These are phyloP conservation scores for Hippoglossus stenolepis DNA, from an alignment of 2,113 vertebrate species.

Conservation along the genomic window DNA sequence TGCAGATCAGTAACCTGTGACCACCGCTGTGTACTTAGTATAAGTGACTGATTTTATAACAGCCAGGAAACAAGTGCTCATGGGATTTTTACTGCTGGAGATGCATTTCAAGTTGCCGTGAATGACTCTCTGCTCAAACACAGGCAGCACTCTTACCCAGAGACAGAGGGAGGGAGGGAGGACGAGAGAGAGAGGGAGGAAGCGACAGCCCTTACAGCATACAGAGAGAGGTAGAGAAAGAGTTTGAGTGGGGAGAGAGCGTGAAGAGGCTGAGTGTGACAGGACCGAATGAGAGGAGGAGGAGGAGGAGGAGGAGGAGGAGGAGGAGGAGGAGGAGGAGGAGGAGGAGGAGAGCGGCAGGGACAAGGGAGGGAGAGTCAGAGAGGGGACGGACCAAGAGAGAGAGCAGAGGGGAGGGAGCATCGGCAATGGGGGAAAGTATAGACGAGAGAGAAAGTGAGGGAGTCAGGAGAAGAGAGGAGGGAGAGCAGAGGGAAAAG, in stretches of 20 bases:
- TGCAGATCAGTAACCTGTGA: slow-evolving; percentile 20
- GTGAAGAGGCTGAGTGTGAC: slow-evolving; percentile 66
- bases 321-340: slow-evolving; percentile 53
- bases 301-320: slow-evolving; percentile 53
- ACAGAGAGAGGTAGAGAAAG: slow-evolving; percentile 75
- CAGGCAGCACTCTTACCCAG: slow-evolving; percentile 73
- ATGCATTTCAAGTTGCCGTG: slow-evolving; percentile 70
- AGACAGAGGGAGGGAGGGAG: slow-evolving; percentile 67
- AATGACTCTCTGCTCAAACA: slow-evolving; percentile 69
- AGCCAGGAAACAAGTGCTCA: slow-evolving; percentile 51
- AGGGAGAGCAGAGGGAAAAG: slow-evolving; percentile 22
- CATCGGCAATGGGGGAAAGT: slow-evolving; percentile 48
- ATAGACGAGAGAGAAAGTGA: slow-evolving; percentile 63
- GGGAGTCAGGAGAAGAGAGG: slow-evolving; percentile 64
- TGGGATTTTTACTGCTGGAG: slow-evolving; percentile 67
- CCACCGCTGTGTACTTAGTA: neutral
- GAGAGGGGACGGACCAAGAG: slow-evolving; percentile 55
- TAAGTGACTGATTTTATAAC: slow-evolving; percentile 39
- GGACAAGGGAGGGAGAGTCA: slow-evolving; percentile 45
- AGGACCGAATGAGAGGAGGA: slow-evolving; percentile 59
- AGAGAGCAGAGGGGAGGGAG: slow-evolving; percentile 52
- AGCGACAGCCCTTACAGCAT: slow-evolving; percentile 72
- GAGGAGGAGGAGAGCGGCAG: slow-evolving; percentile 51
- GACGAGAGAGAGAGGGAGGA: slow-evolving; percentile 56
- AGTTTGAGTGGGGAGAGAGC: slow-evolving; percentile 63